phyloP scores from a whole-genome alignment of 2,113 vertebrate genomes.

The Nycticryphes semicollaris region DNA sequence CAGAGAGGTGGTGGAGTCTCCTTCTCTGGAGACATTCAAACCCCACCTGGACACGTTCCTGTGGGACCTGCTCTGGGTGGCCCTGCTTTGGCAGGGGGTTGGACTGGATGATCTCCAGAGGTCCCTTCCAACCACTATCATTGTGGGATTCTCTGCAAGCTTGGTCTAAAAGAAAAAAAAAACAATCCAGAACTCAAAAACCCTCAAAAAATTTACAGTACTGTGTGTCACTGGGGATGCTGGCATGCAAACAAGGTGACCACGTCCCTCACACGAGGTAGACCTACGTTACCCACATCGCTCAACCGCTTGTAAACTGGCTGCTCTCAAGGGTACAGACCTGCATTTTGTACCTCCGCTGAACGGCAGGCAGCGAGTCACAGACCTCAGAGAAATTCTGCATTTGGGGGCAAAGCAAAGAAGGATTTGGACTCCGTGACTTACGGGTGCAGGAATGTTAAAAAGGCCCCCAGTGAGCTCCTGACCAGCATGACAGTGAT shows the following conservation, averaged over 20 bases:
- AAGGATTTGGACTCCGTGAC: background rate
- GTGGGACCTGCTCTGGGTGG: no score
- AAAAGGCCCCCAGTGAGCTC: conserved; percentile 19
- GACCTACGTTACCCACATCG: fast-evolving
- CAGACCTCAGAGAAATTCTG: background rate
- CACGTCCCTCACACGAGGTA: background rate
- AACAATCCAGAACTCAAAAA: no score
- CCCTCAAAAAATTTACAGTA: background rate
- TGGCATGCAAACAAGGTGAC: background rate
- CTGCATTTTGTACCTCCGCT: background rate
- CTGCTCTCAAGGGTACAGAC: background rate
- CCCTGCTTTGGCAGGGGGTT: no score
- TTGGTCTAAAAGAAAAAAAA: background rate
- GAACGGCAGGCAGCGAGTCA: background rate
- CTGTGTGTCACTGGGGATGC: background rate
- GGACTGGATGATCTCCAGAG: no score
- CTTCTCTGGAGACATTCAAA: no score
- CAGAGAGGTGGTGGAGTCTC: no score
- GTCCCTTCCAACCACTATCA: no score
- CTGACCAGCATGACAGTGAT: conserved; percentile 38
- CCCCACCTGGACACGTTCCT: no score
- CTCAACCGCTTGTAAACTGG: background rate
- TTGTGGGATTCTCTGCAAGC: background rate
- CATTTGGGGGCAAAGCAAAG: background rate
- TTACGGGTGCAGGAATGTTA: conserved; percentile 43